phyloP scores from a whole-genome alignment of 2,888 invertebrate genomes.

The Pardosa pseudoannulata region DNA sequence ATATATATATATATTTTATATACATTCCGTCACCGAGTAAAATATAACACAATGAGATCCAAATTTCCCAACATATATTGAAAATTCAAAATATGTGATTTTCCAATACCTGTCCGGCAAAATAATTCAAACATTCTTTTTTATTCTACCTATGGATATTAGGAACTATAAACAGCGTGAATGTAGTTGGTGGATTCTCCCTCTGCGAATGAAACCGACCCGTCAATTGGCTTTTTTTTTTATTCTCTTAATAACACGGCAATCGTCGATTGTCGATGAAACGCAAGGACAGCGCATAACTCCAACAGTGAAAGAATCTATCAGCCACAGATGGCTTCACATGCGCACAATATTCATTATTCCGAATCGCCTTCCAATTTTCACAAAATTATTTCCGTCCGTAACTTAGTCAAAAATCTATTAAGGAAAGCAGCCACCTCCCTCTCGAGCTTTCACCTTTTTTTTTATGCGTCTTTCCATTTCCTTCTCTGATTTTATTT shows the following conservation, averaged over 20 bases:
- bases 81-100: too few relatives aligned
- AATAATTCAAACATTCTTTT: too few relatives aligned
- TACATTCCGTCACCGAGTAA: too few relatives aligned
- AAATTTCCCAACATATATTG: too few relatives aligned
- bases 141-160: too few relatives aligned
- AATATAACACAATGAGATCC: too few relatives aligned
- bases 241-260: slow-evolving; percentile 35
- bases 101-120: too few relatives aligned
- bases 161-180: too few relatives aligned
- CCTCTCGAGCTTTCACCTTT: neutral
- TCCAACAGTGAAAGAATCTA: neutral
- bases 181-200: neutral
- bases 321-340: slow-evolving; percentile 56
- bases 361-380: slow-evolving; percentile 25
- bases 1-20: too few relatives aligned
- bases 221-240: slow-evolving; percentile 25
- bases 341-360: slow-evolving; percentile 53
- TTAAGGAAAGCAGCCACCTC: neutral
- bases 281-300: neutral
- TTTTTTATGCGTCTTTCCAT: neutral
- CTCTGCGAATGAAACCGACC: neutral
- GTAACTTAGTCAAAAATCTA: slow-evolving; percentile 26
- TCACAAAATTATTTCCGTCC: slow-evolving; percentile 44
- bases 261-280: slow-evolving; percentile 5
- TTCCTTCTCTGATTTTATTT: too few relatives aligned